Conservation (phyloP, 2,888 invertebrate species). For the Temnothorax unifasciatus region DNA sequence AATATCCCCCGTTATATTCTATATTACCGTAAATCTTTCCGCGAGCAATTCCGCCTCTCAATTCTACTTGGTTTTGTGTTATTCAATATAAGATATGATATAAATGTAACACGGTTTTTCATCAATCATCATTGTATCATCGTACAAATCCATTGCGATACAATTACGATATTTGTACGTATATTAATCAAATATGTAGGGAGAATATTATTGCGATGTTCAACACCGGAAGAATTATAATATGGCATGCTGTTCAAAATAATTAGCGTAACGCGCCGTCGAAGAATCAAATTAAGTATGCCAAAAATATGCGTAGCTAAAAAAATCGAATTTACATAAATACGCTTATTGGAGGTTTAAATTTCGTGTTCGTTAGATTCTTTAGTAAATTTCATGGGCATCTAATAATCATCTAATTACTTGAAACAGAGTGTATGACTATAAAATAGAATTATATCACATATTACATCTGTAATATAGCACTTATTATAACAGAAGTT, state of each 20-base stretch:
- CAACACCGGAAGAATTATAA: not conserved
- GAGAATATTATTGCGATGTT: not conserved
- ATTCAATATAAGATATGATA: slow-evolving; percentile 7
- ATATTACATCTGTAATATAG: not conserved
- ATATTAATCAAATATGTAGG: slow-evolving; percentile 14
- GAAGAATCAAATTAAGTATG: not conserved
- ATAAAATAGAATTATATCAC: not conserved
- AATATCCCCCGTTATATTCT: not conserved
- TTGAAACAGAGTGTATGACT: too few species aligned
- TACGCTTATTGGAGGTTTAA: not conserved
- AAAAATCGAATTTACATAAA: not conserved
- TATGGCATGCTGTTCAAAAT: not conserved
- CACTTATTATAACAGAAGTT: not conserved
- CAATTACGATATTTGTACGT: not conserved
- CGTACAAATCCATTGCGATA: not conserved
- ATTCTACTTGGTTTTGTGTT: not conserved
- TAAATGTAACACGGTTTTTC: not conserved
- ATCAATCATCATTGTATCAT: slow-evolving; percentile 9
- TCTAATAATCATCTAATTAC: not conserved
- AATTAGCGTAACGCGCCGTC: not conserved
- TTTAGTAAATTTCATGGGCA: not conserved
- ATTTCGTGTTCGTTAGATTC: not conserved
- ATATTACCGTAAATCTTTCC: not conserved
- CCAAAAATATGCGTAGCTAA: not conserved
- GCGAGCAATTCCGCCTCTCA: not conserved